Percentiles rank a stretch among this genome's conserved stretches.
phyloP scores from a whole-genome alignment of 2,797 vertebrate genomes.

The Erpetoichthys calabaricus region DNA sequence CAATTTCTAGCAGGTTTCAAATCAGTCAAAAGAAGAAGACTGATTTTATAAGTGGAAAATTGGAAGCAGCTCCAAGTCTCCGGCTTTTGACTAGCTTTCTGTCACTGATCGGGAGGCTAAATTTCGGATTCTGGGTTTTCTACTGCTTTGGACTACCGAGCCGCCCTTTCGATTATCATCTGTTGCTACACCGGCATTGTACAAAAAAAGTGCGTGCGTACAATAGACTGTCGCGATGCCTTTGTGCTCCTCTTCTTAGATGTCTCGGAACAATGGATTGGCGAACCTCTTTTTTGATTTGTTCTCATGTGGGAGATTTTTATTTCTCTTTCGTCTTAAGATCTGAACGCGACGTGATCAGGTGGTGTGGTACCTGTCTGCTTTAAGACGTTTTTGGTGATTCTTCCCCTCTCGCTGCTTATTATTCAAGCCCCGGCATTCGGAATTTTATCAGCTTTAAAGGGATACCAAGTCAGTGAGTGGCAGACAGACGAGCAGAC shows the following conservation, averaged over 20 bases:
- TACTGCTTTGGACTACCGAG: constrained; percentile 27
- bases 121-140: constrained; percentile 32
- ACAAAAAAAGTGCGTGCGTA: constrained; percentile 8
- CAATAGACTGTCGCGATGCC: no score
- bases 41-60: constrained; percentile 40
- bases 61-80: constrained; percentile 27
- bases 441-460: constrained; percentile 14
- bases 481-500: not conserved
- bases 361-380: no score
- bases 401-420: constrained; percentile 4
- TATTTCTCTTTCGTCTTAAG: constrained; percentile 7
- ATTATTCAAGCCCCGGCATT: not conserved
- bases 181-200: constrained; percentile 53
- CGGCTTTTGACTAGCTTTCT: not conserved
- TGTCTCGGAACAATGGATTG: constrained; percentile 17
- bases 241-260: constrained; percentile 2
- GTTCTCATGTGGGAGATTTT: constrained; percentile 6
- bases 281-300: constrained; percentile 22
- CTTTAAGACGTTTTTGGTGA: no score
- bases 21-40: constrained; percentile 21
- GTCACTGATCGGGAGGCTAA: not conserved
- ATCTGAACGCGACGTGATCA: no score
- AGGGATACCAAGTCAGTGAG: constrained; percentile 1
- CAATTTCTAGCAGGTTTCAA: constrained; percentile 44
- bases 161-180: constrained; percentile 51